Evolutionary conservation across 64 coral and sea anemone genomes (phyloP).

Genomic region (Anthopleura sola): DNA sequence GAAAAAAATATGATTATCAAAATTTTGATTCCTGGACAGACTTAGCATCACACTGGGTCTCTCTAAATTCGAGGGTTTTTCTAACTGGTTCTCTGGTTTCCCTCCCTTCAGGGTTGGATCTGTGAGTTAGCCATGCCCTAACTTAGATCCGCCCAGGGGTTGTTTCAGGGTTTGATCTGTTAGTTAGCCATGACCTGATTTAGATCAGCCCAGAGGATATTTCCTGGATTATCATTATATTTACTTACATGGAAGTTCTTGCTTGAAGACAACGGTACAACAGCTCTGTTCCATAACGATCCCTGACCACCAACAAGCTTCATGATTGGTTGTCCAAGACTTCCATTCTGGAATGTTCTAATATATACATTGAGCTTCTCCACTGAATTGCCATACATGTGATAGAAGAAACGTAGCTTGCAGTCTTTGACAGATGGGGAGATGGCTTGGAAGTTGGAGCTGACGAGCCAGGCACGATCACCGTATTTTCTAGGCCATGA

Average conservation of each 20-base stretch:
- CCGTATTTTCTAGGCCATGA: constrained; percentile 80
- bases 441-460: constrained; percentile 60
- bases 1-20: background rate
- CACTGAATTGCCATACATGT: constrained; percentile 56
- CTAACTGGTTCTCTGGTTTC: too few species aligned
- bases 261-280: constrained; percentile 50
- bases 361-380: constrained; percentile 44
- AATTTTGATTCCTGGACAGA: too few species aligned
- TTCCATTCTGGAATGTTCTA: constrained; percentile 53
- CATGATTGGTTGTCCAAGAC: constrained; percentile 32
- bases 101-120: too few species aligned
- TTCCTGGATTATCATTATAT: too few species aligned
- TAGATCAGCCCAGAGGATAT: too few species aligned
- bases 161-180: too few species aligned
- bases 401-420: constrained; percentile 80
- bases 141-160: too few species aligned
- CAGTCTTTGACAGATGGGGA: constrained; percentile 25
- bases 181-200: too few species aligned
- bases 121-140: too few species aligned
- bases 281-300: constrained; percentile 62
- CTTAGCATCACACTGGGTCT: too few species aligned
- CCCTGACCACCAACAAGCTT: constrained; percentile 55
- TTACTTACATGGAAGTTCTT: constrained; percentile 65
- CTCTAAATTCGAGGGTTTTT: too few species aligned
- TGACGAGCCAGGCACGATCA: constrained; percentile 72